These are phyloP conservation scores for Monarcha castaneiventris DNA, from an alignment of 2,113 vertebrate genomes.

Conservation along the genomic window DNA sequence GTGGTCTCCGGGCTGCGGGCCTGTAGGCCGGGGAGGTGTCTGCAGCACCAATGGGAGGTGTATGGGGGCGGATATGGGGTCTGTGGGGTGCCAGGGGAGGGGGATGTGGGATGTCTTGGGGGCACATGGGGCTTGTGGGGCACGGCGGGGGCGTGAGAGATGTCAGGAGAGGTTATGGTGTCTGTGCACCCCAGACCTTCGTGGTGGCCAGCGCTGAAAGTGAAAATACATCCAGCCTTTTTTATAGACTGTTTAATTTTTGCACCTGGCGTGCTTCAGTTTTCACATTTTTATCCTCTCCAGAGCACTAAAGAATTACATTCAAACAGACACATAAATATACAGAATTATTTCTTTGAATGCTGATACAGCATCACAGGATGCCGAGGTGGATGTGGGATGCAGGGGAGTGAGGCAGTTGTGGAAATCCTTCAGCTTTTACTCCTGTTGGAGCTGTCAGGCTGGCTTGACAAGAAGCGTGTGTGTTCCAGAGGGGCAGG, in stretches of 20 bases:
- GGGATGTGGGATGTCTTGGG: no score
- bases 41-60: background rate
- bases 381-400: accelerated
- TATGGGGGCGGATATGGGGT: no score
- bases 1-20: background rate
- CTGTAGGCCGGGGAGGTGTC: background rate
- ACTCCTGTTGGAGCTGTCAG: background rate
- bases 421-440: background rate
- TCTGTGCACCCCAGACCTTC: background rate
- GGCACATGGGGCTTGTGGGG: background rate
- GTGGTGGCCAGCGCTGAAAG: background rate
- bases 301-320: background rate
- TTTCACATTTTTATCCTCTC: background rate
- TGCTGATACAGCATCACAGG: background rate
- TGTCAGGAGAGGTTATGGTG: no score
- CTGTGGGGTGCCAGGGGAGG: background rate
- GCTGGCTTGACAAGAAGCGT: background rate
- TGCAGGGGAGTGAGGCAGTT: background rate
- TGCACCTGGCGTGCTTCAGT: background rate
- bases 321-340: background rate
- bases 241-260: background rate
- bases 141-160: background rate
- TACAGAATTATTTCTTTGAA: background rate
- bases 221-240: background rate
- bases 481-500: background rate